Percentiles rank a stretch among this genome's conserved stretches.
These are phyloP conservation scores for Saguinus midas DNA, from an alignment of 2,113 vertebrate species.

Conservation along the genomic window DNA sequence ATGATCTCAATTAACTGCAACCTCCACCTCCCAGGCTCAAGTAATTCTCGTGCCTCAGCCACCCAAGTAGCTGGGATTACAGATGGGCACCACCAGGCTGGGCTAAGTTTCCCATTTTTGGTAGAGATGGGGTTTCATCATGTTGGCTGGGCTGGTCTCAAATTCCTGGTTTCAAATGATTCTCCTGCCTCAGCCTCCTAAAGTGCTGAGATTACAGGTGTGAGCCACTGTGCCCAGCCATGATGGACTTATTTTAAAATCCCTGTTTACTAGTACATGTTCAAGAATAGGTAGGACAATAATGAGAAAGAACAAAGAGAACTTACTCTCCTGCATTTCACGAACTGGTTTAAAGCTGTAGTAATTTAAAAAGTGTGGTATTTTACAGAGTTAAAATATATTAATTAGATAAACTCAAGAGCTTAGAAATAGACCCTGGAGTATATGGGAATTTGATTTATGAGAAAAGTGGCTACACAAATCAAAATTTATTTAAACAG, in stretches of 20 bases:
- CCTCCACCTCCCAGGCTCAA: too few species aligned
- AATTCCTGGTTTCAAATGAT: too few species aligned
- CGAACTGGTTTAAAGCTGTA: background rate
- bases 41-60: too few species aligned
- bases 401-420: background rate
- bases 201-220: too few species aligned
- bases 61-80: too few species aligned
- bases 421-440: background rate
- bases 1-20: too few species aligned
- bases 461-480: background rate
- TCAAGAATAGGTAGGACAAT: background rate
- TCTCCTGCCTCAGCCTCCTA: too few species aligned
- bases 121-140: too few species aligned
- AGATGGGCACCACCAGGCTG: too few species aligned
- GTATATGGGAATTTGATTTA: background rate
- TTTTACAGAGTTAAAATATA: conserved; percentile 31
- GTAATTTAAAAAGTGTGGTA: background rate
- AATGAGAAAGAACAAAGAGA: background rate
- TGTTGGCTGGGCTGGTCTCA: too few species aligned
- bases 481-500: conserved; percentile 12
- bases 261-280: background rate
- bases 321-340: background rate
- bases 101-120: too few species aligned
- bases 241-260: background rate
- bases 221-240: too few species aligned